Base-by-base conservation (phyloP, 2,797 vertebrate genomes). In the Betta splendens region DNA sequence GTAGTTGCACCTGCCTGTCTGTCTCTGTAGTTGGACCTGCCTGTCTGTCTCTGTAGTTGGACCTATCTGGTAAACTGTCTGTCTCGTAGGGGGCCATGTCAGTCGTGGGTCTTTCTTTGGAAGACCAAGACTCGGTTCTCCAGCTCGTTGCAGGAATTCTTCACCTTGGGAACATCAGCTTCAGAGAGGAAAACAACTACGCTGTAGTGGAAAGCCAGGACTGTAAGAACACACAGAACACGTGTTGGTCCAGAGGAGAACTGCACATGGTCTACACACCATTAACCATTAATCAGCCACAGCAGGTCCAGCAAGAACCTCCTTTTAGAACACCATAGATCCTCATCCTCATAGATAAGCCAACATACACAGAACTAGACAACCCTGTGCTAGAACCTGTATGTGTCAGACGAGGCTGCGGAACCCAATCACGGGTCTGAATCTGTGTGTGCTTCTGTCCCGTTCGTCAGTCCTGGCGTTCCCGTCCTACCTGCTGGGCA, bases 61-160 rank as follows among this genome's bases (percentile, higher is more conserved):
- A n/a, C n/a, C n/a, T n/a, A n/a, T n/a, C n/a, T n/a, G n/a, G n/a
- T 5, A 23, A 12, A 21, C 32, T 48, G n/a, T 8, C n/a, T 60
- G 22, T 65, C 43, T 49, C 2, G 22, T 59, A 94, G 93, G 81
- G 52, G 12, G 92, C 93, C 2, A 94, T 94, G 93, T 79, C 85
- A 0, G 93, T 94, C 5, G 89, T 93, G 31, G 90, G 92, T 16
- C 75, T 91, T 36, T 77, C 87, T 4, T 0, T 48, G 8, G 92
- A 93, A 3, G 91, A 91, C 0, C 91, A 92, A 83, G 86, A 92
- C 10, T 83, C 83, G 0, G 93, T 94, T 10, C 74, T 94, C 28
- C 93, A 94, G 85, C 87, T 94, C 0, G 92, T 94, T 1, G 93
- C 92, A 9, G 91, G 89, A 18, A 93, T 94, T 49, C 91, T 94